These are phyloP conservation scores for Tragelaphus scriptus DNA, from an alignment of 2,113 vertebrate genomes.

Conservation along the genomic window DNA sequence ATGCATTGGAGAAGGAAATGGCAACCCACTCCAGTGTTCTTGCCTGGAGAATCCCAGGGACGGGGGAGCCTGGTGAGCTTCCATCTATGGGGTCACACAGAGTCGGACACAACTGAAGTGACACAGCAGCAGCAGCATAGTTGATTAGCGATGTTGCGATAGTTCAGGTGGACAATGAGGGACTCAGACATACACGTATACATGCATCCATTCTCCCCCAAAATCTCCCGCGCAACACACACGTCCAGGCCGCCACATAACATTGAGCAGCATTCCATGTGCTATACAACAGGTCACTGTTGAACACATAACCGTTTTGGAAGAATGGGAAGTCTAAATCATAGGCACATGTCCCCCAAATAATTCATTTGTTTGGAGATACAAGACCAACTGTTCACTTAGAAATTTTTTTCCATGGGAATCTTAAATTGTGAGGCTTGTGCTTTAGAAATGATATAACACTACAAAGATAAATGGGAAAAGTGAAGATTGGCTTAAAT, in stretches of 20 bases:
- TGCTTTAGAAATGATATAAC: not conserved
- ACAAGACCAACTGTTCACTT: not conserved
- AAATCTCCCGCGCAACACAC: fast-evolving
- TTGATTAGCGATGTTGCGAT: fast-evolving
- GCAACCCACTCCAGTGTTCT: too few relatives aligned
- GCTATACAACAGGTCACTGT: not conserved
- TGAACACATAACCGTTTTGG: not conserved
- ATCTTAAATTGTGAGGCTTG: not conserved
- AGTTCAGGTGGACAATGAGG: not conserved
- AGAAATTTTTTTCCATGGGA: not conserved
- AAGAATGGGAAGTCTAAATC: not conserved
- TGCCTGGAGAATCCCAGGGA: too few relatives aligned
- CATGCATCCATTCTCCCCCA: not conserved
- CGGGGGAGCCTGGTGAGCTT: too few relatives aligned
- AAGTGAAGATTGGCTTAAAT: not conserved
- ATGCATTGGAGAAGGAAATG: too few relatives aligned
- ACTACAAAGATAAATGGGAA: not conserved
- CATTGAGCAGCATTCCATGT: not conserved
- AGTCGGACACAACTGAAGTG: too few relatives aligned
- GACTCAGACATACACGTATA: not conserved
- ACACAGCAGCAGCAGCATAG: too few relatives aligned
- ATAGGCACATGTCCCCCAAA: not conserved
- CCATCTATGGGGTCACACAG: too few relatives aligned
- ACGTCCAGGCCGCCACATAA: not conserved
- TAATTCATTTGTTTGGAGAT: not conserved